Evolutionary conservation across 2,113 vertebrate species (phyloP).

Genomic region (Chroicocephalus ridibundus): DNA sequence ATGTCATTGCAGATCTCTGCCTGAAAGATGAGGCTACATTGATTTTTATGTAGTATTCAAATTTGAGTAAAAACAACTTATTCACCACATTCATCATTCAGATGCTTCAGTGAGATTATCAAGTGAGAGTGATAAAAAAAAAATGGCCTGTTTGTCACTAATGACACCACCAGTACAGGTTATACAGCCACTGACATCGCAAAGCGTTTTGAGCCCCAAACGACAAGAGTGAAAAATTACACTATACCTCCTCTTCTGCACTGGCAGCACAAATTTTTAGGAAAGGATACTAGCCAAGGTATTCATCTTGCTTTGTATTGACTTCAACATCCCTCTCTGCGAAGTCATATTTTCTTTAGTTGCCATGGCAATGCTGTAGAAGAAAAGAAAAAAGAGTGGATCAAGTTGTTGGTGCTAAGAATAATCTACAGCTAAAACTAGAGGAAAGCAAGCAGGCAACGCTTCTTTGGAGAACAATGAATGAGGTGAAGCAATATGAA

Average conservation of each 20-base stretch:
- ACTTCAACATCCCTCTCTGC: conserved; percentile 92
- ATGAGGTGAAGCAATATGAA: conserved; percentile 9
- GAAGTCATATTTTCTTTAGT: conserved; percentile 99
- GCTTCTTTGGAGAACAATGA: conserved; percentile 18
- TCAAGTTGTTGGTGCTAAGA: conserved; percentile 47
- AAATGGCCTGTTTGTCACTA: background rate
- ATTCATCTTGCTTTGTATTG: conserved; percentile 97
- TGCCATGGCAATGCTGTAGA: conserved; percentile 94
- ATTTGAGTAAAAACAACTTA: background rate
- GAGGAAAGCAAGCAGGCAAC: background rate
- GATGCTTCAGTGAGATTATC: background rate
- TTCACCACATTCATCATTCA: background rate
- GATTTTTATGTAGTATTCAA: background rate
- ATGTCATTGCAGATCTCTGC: background rate
- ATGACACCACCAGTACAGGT: background rate
- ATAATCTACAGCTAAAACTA: conserved; percentile 33
- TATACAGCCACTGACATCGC: background rate
- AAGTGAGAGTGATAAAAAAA: background rate
- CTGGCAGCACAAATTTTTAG: background rate
- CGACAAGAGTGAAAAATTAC: background rate
- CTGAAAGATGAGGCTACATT: background rate
- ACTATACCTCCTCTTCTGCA: background rate
- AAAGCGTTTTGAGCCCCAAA: background rate
- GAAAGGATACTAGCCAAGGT: conserved; percentile 99
- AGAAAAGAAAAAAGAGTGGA: background rate